phyloP scores from a whole-genome alignment of 1,140 invertebrate genomes.

The Nylanderia fulva region DNA sequence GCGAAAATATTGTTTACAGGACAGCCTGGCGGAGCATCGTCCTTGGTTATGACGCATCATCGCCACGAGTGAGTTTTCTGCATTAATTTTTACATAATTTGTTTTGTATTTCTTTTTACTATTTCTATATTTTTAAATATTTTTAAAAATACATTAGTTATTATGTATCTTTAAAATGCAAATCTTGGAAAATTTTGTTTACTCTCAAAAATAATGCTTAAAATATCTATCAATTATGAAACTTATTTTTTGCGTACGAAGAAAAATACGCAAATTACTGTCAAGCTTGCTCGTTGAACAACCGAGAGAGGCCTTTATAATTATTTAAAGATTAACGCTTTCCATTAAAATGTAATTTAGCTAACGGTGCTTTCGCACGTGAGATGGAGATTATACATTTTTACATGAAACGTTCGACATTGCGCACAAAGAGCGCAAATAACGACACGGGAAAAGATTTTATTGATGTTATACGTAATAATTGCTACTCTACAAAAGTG shows the following conservation, averaged over 20 bases:
- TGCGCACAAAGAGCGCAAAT: neutral
- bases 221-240: neutral
- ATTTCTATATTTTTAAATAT: neutral
- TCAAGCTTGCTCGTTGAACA: neutral
- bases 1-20: constrained; percentile 21
- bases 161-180: too few species aligned
- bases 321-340: constrained; percentile 1
- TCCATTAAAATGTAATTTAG: neutral
- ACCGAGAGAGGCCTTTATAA: neutral
- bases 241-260: neutral
- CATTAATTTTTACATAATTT: neutral
- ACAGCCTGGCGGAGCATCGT: neutral
- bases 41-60: neutral
- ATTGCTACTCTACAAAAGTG: neutral
- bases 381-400: neutral
- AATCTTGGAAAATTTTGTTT: constrained; percentile 8
- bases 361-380: neutral
- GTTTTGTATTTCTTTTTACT: neutral
- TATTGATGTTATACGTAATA: neutral
- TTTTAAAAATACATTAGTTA: too few species aligned
- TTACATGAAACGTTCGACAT: neutral
- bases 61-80: constrained; percentile 26
- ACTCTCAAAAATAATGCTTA: neutral
- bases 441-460: neutral
- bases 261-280: neutral